These are phyloP conservation scores for Meloidogyne chitwoodi DNA, from an alignment of 1,140 invertebrate genomes.

Conservation along the genomic window DNA sequence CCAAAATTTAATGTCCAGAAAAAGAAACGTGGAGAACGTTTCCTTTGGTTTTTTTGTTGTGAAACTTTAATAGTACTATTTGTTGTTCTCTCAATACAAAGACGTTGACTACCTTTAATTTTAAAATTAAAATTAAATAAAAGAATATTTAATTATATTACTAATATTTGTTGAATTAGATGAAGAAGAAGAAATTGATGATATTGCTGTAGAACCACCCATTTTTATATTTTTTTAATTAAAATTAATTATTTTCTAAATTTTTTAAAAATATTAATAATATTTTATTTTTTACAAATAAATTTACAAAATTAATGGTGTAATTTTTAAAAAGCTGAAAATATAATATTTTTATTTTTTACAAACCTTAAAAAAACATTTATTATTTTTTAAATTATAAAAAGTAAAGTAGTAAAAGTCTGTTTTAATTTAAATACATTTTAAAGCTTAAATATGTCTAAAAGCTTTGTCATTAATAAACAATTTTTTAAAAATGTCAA, in stretches of 20 bases:
- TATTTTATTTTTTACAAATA: too few species aligned
- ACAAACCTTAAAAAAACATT: too few species aligned
- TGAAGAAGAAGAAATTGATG: neutral
- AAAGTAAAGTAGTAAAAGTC: too few species aligned
- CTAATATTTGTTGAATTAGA: neutral
- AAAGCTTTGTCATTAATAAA: too few species aligned
- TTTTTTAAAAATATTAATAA: too few species aligned
- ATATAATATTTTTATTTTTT: too few species aligned
- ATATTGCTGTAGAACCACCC: neutral
- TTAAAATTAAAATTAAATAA: neutral
- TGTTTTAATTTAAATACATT: too few species aligned
- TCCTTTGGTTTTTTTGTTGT: neutral
- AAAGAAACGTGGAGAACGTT: slow-evolving; percentile 2
- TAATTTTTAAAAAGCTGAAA: too few species aligned
- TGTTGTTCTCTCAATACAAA: neutral
- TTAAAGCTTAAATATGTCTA: too few species aligned
- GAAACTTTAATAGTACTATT: neutral
- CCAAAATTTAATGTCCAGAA: slow-evolving; percentile 14
- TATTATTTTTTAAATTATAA: too few species aligned
- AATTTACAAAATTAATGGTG: too few species aligned
- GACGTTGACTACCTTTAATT: neutral
- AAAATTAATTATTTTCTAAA: neutral
- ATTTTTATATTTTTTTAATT: neutral
- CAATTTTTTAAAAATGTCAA: too few species aligned
- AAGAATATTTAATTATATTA: neutral